Evolutionary conservation across 2,888 invertebrate genomes (phyloP).

Genomic region (Lasioglossum morio): DNA sequence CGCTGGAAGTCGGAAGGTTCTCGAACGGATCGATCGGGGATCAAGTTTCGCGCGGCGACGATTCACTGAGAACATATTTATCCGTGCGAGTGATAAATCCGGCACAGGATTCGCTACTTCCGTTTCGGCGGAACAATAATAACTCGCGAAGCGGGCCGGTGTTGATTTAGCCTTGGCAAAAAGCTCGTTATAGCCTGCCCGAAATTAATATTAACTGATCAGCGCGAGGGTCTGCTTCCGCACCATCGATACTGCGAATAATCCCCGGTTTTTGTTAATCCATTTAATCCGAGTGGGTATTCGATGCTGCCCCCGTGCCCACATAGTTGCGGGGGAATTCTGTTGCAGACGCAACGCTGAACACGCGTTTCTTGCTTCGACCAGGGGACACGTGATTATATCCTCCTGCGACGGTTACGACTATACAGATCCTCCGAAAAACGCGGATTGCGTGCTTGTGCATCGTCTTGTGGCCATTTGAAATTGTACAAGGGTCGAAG

Average conservation of each 20-base stretch:
- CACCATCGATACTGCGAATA: slow-evolving; percentile 58
- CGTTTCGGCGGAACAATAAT: slow-evolving; percentile 25
- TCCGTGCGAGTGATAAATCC: background rate
- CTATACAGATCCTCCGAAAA: background rate
- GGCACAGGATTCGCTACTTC: background rate
- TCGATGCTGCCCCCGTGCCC: slow-evolving; percentile 20
- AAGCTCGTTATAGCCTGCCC: slow-evolving; percentile 32
- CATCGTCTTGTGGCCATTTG: no score
- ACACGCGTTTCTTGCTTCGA: slow-evolving; percentile 53
- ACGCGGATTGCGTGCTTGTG: background rate
- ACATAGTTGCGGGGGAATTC: slow-evolving; percentile 45
- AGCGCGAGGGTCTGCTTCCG: slow-evolving; percentile 36
- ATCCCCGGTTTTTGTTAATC: slow-evolving; percentile 53
- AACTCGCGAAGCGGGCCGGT: slow-evolving; percentile 20
- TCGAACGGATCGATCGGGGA: background rate
- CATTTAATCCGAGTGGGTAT: slow-evolving; percentile 66
- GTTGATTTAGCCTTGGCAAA: slow-evolving; percentile 56
- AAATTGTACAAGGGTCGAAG: no score
- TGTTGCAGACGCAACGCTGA: slow-evolving; percentile 53
- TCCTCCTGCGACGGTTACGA: background rate
- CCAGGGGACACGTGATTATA: slow-evolving; percentile 35
- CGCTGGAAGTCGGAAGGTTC: background rate
- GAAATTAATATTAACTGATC: slow-evolving; percentile 66
- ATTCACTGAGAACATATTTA: background rate
- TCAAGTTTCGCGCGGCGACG: background rate